phyloP scores from a whole-genome alignment of 1,140 invertebrate species.

The Trichonephila clavata region DNA sequence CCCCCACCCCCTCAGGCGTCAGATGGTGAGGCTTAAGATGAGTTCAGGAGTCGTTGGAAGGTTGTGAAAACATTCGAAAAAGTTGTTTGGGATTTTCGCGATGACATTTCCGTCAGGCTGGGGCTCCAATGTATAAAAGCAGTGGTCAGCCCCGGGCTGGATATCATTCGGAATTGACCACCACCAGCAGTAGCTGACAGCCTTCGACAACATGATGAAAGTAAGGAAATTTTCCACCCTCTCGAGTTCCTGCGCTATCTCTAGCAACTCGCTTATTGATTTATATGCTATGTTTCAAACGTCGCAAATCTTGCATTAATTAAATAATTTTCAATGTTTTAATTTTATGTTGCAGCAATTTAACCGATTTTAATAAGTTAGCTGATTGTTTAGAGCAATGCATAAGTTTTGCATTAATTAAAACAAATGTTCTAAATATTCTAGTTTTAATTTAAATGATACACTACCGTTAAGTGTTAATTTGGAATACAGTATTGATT shows the following conservation, averaged over 20 bases:
- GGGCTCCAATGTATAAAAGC: neutral
- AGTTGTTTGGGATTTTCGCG: neutral
- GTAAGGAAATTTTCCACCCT: neutral
- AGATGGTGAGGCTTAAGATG: neutral
- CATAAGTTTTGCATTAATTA: too few relatives aligned
- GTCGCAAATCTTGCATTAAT: too few relatives aligned
- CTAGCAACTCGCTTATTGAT: neutral
- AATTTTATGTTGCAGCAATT: too few relatives aligned
- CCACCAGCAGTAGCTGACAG: neutral
- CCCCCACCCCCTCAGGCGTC: neutral
- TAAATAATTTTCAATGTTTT: too few relatives aligned
- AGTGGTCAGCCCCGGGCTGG: neutral
- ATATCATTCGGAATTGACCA: neutral
- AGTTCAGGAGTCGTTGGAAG: too few relatives aligned
- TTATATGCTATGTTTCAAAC: too few relatives aligned
- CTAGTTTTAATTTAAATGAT: too few relatives aligned
- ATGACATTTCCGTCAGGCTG: neutral
- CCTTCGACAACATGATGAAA: neutral
- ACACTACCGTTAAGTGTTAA: too few relatives aligned
- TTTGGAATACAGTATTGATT: too few relatives aligned
- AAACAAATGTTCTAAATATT: too few relatives aligned
- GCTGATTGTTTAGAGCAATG: too few relatives aligned
- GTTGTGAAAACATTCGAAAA: neutral
- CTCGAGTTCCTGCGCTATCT: neutral
- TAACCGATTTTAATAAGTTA: too few relatives aligned